Evolutionary conservation across 2,113 vertebrate species (phyloP).

Genomic region (Elanus axillaris): DNA sequence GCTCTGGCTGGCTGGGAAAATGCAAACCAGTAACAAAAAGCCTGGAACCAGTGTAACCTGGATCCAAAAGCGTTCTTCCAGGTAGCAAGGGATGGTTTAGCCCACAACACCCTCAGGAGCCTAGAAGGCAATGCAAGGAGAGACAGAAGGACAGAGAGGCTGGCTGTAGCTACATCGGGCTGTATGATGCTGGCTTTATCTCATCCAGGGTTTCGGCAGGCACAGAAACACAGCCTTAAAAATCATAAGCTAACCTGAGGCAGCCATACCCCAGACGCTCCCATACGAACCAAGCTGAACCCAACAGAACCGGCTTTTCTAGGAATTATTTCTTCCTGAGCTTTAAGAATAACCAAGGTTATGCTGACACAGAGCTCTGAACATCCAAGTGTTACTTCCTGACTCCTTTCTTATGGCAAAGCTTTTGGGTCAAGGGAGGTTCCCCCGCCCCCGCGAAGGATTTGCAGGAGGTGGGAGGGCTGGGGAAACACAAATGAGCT

Average conservation of each 20-base stretch:
- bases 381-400: neutral
- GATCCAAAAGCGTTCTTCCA: neutral
- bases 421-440: neutral
- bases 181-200: neutral
- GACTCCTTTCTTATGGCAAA: neutral
- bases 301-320: neutral
- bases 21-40: neutral
- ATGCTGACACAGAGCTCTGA: neutral
- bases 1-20: neutral
- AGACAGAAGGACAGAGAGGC: neutral
- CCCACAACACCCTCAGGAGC: neutral
- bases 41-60: neutral
- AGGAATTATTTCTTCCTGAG: neutral
- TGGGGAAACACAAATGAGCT: neutral
- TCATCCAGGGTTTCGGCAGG: neutral
- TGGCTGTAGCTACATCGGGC: neutral
- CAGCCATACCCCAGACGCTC: neutral
- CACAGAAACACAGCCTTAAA: neutral
- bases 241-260: neutral
- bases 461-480: neutral
- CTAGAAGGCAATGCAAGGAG: neutral
- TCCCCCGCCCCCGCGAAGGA: neutral
- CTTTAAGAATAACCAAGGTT: neutral
- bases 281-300: rapidly evolving
- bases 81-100: neutral